Evolutionary conservation across 1,140 invertebrate genomes (phyloP), one percentile per base, ranked within the genome.

Genomic region (Augochlora pura): DNA sequence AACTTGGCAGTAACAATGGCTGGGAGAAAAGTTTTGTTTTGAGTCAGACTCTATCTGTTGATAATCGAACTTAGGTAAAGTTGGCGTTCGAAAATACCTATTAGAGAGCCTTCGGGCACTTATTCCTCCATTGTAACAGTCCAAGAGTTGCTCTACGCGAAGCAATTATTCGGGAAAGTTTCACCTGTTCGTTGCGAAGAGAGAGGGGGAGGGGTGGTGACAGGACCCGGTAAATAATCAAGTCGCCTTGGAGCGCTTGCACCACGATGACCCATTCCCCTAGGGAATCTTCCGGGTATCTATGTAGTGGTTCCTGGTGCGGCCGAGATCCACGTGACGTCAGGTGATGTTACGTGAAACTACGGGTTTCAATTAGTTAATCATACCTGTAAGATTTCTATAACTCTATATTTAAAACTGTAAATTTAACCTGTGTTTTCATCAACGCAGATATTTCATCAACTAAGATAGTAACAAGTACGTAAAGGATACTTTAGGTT

Each of bases 61-160:
- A 65, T 65, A 65, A 65, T 65, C 63, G 38, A 65, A 38, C 21
- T 65, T 65, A 65, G 39, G 62, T 16, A 64, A 65, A 42, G 63
- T 38, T 38, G 63, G n/a, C 9, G 63, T 65, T 65, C 21, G 63
- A 46, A 10, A 42, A 65, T 16, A 65, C 38, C 63, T 65, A 65
- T 65, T 42, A 65, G 63, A 64, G 38, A 12, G 63, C 63, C 38
- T 65, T n/a, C 63, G 63, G 63, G 27, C 63, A 42, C 38, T 65
- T 65, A 42, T 42, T 65, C 38, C 39, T 2, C 63, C 18, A 23
- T 65, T 14, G 63, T 38, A 42, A 65, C 63, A 65, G 63, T 23
- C n/a, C 63, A 65, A 42, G 38, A 65, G 63, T 42, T 65, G 63
- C 21, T 65, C 18, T 38, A 21, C 10, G 32, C 38, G 38, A 23